Evolutionary conservation across 1,140 invertebrate genomes (phyloP).

Genomic region (Drosophila rufa): DNA sequence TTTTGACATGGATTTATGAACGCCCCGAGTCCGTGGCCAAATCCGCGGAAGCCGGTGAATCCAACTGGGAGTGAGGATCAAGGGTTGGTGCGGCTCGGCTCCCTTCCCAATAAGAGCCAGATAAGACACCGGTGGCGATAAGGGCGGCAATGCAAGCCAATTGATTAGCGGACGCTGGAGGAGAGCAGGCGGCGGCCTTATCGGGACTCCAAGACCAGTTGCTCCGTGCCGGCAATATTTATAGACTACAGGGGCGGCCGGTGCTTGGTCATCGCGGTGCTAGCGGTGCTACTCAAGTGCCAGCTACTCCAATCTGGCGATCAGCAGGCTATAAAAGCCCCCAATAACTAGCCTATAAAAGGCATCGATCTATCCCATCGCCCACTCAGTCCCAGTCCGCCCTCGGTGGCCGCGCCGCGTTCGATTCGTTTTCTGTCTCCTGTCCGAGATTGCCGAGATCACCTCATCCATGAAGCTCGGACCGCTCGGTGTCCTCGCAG

Average conservation of each 20-base stretch:
- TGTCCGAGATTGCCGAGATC: not conserved
- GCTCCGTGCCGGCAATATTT: slow-evolving; percentile 49
- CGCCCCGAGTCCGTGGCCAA: slow-evolving; percentile 5
- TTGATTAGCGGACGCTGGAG: slow-evolving; percentile 39
- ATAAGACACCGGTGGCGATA: slow-evolving; percentile 46
- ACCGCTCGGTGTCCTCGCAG: slow-evolving; percentile 34
- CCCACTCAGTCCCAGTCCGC: slow-evolving; percentile 44
- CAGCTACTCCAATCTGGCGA: slow-evolving; percentile 6
- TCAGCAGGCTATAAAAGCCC: slow-evolving; percentile 6
- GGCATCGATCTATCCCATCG: slow-evolving; percentile 29
- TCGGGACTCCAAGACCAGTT: slow-evolving; percentile 25
- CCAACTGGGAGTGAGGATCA: not conserved
- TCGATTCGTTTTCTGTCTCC: not conserved
- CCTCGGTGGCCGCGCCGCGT: slow-evolving; percentile 30
- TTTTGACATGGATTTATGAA: slow-evolving; percentile 49
- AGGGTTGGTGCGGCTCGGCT: not conserved
- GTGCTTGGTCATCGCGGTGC: slow-evolving; percentile 52
- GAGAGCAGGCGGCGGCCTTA: slow-evolving; percentile 11
- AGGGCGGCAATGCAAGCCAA: slow-evolving; percentile 32
- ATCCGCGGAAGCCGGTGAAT: slow-evolving; percentile 18
- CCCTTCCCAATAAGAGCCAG: slow-evolving; percentile 15
- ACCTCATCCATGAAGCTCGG: slow-evolving; percentile 43
- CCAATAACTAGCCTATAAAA: slow-evolving; percentile 60
- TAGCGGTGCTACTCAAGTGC: slow-evolving; percentile 49
- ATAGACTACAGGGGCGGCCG: slow-evolving; percentile 59